phyloP scores from a whole-genome alignment of 2,113 vertebrate genomes.

The Gavialis gangeticus region DNA sequence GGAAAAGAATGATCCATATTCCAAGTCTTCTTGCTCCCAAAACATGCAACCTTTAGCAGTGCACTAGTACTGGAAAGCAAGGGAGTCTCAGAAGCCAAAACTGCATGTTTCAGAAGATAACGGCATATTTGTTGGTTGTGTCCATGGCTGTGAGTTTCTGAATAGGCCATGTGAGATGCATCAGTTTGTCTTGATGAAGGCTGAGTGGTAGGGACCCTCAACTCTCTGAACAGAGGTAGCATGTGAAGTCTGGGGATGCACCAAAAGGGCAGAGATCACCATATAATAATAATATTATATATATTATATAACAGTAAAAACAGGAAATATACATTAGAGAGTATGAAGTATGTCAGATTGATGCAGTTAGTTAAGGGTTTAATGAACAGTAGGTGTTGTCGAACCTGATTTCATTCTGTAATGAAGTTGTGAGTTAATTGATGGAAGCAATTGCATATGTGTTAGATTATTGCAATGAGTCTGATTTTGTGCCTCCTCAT shows the following conservation, averaged over 20 bases:
- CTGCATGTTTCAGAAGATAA: neutral
- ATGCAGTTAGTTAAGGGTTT: neutral
- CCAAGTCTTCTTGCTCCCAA: neutral
- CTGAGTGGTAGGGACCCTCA: neutral
- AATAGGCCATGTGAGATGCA: accelerated
- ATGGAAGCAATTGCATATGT: neutral
- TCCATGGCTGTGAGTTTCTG: neutral
- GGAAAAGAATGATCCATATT: neutral
- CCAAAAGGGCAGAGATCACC: neutral
- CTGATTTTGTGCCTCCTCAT: neutral
- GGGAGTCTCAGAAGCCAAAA: neutral
- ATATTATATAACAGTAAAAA: neutral
- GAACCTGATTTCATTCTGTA: neutral
- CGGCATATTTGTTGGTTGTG: neutral
- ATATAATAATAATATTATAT: neutral
- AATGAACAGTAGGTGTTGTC: neutral
- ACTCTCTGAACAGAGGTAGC: neutral
- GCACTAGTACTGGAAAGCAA: neutral
- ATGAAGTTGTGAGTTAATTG: neutral
- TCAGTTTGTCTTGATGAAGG: neutral
- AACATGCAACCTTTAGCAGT: accelerated
- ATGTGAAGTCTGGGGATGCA: neutral
- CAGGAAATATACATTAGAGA: neutral
- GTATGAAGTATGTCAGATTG: neutral
- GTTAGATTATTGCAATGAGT: neutral